Conservation (phyloP, 2,888 invertebrate species). For the Tetragnatha montana region DNA sequence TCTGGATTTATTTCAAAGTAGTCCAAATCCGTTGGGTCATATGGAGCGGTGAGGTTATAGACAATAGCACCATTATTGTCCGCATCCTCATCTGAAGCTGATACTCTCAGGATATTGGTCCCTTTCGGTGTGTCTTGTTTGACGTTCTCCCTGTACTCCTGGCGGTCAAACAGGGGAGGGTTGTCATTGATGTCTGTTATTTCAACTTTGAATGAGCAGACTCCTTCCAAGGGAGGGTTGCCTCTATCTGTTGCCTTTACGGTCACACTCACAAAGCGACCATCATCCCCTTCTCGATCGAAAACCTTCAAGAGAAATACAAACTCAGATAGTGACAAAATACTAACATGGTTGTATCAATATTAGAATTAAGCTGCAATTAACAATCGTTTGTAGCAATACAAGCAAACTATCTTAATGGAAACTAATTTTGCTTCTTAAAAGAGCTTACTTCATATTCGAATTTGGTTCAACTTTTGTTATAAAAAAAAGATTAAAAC, state of each 20-base stretch:
- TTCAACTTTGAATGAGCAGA: constrained; percentile 98
- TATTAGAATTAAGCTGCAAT: no score
- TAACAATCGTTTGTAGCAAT: no score
- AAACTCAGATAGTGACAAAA: no score
- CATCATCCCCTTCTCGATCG: constrained; percentile 96
- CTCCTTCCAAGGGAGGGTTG: constrained; percentile 97
- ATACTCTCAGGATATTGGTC: constrained; percentile 93
- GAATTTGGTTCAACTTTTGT: no score
- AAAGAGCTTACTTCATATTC: no score
- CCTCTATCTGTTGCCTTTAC: constrained; percentile 99
- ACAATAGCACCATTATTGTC: constrained; percentile 97
- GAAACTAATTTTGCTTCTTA: no score
- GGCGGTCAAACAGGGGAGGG: constrained; percentile 94
- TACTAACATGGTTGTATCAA: no score
- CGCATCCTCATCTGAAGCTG: constrained; percentile 97
- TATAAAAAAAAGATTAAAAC: no score
- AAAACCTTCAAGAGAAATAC: constrained; percentile 81
- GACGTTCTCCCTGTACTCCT: constrained; percentile 97
- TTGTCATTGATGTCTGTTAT: constrained; percentile 99
- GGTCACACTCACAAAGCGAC: constrained; percentile 96
- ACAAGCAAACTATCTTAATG: no score
- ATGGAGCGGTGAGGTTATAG: constrained; percentile 91
- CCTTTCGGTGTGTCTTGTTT: constrained; percentile 97
- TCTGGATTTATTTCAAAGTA: constrained; percentile 98
- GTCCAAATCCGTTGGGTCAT: constrained; percentile 91